Conservation (phyloP, 2,113 vertebrate genomes). For the Tursiops truncatus region DNA sequence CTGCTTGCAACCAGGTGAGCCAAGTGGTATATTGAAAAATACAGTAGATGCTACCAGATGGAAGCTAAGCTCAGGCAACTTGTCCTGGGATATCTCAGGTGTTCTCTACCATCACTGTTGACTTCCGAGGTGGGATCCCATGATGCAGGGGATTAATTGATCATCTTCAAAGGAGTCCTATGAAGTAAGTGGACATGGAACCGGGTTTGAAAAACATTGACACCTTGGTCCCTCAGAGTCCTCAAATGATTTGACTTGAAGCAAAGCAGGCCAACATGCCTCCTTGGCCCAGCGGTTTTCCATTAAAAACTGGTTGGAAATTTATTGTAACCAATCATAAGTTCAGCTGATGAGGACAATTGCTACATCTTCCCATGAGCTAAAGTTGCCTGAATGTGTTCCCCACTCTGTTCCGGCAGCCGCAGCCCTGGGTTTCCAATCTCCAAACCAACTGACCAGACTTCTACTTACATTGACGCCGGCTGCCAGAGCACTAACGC, state of each 20-base stretch:
- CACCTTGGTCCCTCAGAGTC: neutral
- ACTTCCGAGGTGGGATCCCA: neutral
- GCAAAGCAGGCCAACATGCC: neutral
- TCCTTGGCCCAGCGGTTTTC: neutral
- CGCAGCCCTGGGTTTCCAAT: slow-evolving; percentile 51
- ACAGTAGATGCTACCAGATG: neutral
- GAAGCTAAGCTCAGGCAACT: neutral
- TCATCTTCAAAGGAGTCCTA: neutral
- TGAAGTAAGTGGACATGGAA: neutral
- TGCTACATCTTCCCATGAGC: neutral
- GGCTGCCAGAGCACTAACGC: slow-evolving; percentile 60
- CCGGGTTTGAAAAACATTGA: neutral
- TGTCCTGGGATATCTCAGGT: neutral
- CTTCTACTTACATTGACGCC: neutral
- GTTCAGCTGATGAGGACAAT: neutral
- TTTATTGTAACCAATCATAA: neutral
- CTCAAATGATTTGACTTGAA: neutral
- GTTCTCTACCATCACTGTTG: neutral
- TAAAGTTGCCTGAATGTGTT: neutral
- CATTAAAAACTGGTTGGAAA: neutral
- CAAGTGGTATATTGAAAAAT: neutral
- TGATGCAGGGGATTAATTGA: neutral
- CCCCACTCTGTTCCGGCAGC: neutral
- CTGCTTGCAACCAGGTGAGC: neutral
- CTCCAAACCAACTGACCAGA: slow-evolving; percentile 52